Conservation (phyloP, 1,140 invertebrate genomes). For the Ips typographus region DNA sequence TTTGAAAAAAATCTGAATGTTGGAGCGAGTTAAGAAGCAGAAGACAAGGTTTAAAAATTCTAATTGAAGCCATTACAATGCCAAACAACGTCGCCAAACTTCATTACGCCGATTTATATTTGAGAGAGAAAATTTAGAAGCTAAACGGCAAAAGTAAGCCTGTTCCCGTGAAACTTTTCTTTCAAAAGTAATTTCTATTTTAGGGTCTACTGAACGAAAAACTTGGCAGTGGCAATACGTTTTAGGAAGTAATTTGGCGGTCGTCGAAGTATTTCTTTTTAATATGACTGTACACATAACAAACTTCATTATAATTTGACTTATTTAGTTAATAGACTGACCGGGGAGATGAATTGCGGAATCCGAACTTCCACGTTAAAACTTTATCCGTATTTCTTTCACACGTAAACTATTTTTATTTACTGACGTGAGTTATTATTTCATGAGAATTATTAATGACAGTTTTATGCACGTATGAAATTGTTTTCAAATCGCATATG, state of each 20-base stretch:
- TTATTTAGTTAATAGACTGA: constrained; percentile 15
- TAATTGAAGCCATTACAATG: constrained; percentile 29
- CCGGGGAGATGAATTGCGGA: constrained; percentile 2
- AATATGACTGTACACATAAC: constrained; percentile 13
- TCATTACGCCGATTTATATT: constrained; percentile 29
- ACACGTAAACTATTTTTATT: constrained; percentile 7
- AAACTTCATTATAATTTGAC: constrained; percentile 18
- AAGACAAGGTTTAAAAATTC: constrained; percentile 25
- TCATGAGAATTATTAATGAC: neutral
- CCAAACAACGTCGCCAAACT: constrained; percentile 21
- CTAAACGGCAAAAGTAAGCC: constrained; percentile 29
- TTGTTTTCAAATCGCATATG: neutral
- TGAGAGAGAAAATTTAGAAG: constrained; percentile 22
- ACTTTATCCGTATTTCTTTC: constrained; percentile 5
- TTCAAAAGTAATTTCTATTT: constrained; percentile 30
- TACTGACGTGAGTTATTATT: neutral
- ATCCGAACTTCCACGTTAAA: neutral
- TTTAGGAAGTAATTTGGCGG: constrained; percentile 20
- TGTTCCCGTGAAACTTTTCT: constrained; percentile 27
- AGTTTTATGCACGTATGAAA: neutral
- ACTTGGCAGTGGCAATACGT: constrained; percentile 15
- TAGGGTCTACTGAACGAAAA: constrained; percentile 22
- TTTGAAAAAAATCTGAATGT: constrained; percentile 7
- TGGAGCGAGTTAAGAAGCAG: constrained; percentile 6
- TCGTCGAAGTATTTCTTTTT: constrained; percentile 19